Evolutionary conservation across 2,797 vertebrate genomes (phyloP).

Genomic region (Hemitrygon akajei): DNA sequence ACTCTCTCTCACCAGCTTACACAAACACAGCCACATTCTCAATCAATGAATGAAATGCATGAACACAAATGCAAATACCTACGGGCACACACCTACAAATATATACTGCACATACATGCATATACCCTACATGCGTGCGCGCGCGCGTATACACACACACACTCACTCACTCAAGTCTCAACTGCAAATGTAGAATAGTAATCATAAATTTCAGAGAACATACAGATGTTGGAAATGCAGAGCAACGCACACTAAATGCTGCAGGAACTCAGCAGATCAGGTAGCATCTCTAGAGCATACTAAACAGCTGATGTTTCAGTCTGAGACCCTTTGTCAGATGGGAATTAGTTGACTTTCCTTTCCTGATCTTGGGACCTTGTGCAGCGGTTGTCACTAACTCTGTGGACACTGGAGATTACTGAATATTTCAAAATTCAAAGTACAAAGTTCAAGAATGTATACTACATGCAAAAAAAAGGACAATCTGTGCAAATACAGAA

Average conservation of each 20-base stretch:
- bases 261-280: too few species aligned
- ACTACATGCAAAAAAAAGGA: too few species aligned
- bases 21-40: not conserved
- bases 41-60: constrained; percentile 35
- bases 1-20: not conserved
- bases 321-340: too few species aligned
- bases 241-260: too few species aligned
- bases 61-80: not conserved
- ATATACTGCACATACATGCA: not conserved
- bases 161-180: not conserved
- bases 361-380: not conserved
- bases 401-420: not conserved
- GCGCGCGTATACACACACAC: not conserved
- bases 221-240: too few species aligned
- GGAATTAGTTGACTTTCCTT: not conserved
- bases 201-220: too few species aligned
- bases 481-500: too few species aligned
- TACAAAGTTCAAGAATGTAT: too few species aligned
- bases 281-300: too few species aligned
- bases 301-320: too few species aligned
- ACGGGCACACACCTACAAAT: not conserved
- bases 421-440: too few species aligned
- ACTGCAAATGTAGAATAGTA: too few species aligned
- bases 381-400: not conserved
- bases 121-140: not conserved